phyloP scores from a whole-genome alignment of 2,113 vertebrate genomes.

The Psilopsiagon aymara region DNA sequence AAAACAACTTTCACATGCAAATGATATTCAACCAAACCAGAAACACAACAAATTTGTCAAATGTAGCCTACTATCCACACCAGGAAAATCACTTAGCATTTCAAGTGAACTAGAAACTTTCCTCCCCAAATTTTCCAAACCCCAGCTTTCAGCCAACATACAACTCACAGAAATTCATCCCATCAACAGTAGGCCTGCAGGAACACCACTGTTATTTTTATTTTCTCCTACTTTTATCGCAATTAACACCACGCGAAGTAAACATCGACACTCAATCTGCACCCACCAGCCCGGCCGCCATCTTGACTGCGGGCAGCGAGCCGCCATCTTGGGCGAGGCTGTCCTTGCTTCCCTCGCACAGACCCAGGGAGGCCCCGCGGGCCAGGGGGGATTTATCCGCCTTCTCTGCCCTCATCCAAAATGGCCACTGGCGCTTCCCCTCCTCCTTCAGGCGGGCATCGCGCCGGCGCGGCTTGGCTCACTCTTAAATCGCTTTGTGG shows the following conservation, averaged over 20 bases:
- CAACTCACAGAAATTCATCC: rapidly evolving
- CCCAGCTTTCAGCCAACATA: not conserved
- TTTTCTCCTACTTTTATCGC: not conserved
- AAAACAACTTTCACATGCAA: not conserved
- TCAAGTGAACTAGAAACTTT: not conserved
- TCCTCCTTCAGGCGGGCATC: rapidly evolving
- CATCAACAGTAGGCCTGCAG: rapidly evolving
- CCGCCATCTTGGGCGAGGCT: not conserved
- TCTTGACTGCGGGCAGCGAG: rapidly evolving
- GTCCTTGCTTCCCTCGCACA: not conserved
- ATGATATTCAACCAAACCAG: not conserved
- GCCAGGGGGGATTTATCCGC: rapidly evolving
- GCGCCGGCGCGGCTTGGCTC: not conserved
- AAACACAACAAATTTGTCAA: not conserved
- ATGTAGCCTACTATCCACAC: not conserved
- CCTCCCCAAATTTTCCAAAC: not conserved
- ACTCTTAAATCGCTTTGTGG: not conserved
- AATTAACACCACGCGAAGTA: not conserved
- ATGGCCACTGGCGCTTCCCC: not conserved
- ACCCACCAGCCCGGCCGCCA: rapidly evolving
- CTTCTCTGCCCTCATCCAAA: not conserved
- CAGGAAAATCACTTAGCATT: not conserved
- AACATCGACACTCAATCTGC: rapidly evolving
- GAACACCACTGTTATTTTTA: not conserved
- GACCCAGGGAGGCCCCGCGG: not conserved